phyloP scores from a whole-genome alignment of 2,888 invertebrate genomes.

The Agrochola lota region DNA sequence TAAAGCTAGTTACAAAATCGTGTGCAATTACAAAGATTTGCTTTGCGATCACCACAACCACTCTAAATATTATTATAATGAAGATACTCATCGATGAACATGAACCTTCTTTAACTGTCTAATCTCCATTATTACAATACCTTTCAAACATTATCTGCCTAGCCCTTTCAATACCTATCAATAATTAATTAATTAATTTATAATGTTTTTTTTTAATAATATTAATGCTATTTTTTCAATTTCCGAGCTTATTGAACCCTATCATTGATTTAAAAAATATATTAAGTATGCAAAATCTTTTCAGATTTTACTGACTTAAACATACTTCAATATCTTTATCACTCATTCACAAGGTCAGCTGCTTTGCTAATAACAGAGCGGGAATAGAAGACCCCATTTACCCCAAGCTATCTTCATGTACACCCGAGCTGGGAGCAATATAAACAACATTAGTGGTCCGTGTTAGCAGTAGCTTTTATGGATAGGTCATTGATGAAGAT shows the following conservation, averaged over 20 bases:
- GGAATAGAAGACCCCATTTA: neutral
- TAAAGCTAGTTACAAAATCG: neutral
- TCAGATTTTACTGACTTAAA: neutral
- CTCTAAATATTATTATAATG: no score
- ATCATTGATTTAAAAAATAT: neutral
- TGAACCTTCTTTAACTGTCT: neutral
- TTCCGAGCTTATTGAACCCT: neutral
- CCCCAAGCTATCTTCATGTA: neutral
- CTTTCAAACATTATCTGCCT: no score
- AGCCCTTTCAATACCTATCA: no score
- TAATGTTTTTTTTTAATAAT: no score
- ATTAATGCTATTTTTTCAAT: neutral
- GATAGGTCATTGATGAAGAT: neutral
- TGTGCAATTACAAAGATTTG: neutral
- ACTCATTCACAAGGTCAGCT: slow-evolving; percentile 10
- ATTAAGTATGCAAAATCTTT: no score
- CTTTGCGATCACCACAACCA: neutral
- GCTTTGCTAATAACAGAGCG: slow-evolving; percentile 17
- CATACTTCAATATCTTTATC: neutral
- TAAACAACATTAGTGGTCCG: slow-evolving; percentile 34
- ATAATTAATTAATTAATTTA: neutral
- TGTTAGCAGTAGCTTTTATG: slow-evolving; percentile 22
- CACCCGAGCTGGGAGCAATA: slow-evolving; percentile 33
- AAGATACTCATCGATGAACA: no score
- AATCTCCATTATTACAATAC: neutral